Conservation (phyloP, 2,888 invertebrate genomes). For the Apamea sordens region DNA sequence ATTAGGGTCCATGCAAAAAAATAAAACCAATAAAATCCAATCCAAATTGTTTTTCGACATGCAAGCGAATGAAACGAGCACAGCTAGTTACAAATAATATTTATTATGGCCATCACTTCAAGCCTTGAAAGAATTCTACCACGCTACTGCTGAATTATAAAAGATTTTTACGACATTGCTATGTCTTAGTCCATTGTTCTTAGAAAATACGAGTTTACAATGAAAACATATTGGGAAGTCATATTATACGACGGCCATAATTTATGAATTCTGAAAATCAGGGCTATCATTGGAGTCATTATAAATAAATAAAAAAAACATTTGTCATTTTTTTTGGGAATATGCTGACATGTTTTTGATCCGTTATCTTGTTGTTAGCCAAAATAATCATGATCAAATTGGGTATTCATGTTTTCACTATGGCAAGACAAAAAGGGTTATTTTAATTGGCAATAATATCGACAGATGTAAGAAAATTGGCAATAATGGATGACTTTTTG, state of each 20-base stretch:
- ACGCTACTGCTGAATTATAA: neutral
- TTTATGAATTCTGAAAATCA: neutral
- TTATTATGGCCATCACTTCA: neutral
- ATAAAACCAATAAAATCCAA: too few species aligned
- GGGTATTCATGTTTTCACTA: neutral
- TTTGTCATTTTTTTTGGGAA: conserved; percentile 11
- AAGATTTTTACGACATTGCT: conserved; percentile 17
- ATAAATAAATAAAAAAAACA: neutral
- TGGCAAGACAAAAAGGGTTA: neutral
- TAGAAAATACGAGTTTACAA: conserved; percentile 45
- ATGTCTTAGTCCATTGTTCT: conserved; percentile 25
- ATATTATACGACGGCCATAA: neutral
- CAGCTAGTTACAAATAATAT: neutral
- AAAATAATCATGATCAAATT: conserved; percentile 15
- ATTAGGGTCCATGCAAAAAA: neutral
- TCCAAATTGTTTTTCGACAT: too few species aligned
- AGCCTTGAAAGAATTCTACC: neutral
- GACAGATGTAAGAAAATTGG: neutral
- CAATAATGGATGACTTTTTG: conserved; percentile 1
- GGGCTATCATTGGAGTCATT: conserved; percentile 19
- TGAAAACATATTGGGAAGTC: conserved; percentile 18
- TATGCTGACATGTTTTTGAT: conserved; percentile 29
- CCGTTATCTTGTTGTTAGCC: conserved; percentile 8
- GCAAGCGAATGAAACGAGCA: neutral
- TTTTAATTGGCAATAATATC: conserved; percentile 3